Percentiles rank a stretch among this genome's conserved stretches.
Conservation (phyloP, 2,797 vertebrate species). For the Notamacropus eugenii region DNA sequence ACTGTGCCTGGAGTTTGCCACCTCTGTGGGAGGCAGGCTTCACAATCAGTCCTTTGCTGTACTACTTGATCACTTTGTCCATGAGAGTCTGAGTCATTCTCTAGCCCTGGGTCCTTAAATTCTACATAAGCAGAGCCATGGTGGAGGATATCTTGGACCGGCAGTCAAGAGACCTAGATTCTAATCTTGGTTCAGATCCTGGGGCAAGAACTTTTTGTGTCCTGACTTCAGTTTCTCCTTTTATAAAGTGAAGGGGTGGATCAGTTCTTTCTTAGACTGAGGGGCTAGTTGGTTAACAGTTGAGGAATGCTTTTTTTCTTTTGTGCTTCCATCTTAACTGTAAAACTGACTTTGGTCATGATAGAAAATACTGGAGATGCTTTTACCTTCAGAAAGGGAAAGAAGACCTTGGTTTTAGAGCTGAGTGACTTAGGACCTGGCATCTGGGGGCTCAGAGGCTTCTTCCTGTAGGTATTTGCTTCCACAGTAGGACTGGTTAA, state of each 20-base stretch:
- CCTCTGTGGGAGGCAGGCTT: background rate
- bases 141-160: background rate
- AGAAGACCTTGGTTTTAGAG: background rate
- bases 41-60: no score
- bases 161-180: background rate
- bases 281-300: background rate
- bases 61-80: background rate
- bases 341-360: background rate
- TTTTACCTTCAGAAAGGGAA: background rate
- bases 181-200: background rate
- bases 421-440: background rate
- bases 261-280: background rate
- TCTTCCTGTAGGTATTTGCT: background rate
- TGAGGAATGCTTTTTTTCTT: background rate
- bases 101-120: background rate
- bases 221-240: background rate
- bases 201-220: background rate
- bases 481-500: background rate
- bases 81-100: background rate
- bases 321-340: background rate
- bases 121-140: background rate
- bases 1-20: background rate
- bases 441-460: background rate
- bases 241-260: background rate
- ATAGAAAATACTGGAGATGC: background rate